Conservation (phyloP, 2,113 vertebrate species). For the Scortum barcoo region DNA sequence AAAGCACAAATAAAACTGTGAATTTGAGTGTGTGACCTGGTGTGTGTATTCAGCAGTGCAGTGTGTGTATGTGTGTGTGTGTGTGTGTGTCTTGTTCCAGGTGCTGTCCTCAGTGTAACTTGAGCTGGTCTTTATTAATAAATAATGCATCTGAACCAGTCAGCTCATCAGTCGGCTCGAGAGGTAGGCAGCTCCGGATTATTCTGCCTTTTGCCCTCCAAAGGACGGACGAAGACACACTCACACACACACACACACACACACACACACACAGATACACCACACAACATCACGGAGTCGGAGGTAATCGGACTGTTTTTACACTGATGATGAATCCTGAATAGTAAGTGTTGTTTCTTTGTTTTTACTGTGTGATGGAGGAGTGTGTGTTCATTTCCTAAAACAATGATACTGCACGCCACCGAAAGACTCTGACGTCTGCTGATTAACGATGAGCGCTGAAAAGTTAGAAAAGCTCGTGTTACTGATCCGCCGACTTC, state of each 20-base stretch:
- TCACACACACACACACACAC: neutral
- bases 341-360: conserved; percentile 65
- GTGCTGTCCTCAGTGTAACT: conserved; percentile 70
- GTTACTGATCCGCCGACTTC: too few relatives aligned
- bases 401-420: neutral
- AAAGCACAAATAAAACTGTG: neutral
- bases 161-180: conserved; percentile 53
- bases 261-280: conserved; percentile 13
- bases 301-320: too few relatives aligned
- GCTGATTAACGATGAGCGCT: neutral
- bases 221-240: conserved; percentile 11
- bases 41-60: neutral
- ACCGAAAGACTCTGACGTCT: neutral
- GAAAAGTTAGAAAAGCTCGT: neutral
- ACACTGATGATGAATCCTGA: conserved; percentile 70
- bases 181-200: conserved; percentile 16
- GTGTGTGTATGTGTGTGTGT: neutral
- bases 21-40: neutral
- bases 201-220: conserved; percentile 54
- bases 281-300: too few relatives aligned
- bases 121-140: conserved; percentile 68
- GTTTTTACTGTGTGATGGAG: neutral
- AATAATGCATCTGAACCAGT: conserved; percentile 66
- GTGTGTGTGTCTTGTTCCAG: conserved; percentile 40
- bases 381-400: neutral